phyloP scores from a whole-genome alignment of 1,140 invertebrate species.

The Drosophila subpulchrella region DNA sequence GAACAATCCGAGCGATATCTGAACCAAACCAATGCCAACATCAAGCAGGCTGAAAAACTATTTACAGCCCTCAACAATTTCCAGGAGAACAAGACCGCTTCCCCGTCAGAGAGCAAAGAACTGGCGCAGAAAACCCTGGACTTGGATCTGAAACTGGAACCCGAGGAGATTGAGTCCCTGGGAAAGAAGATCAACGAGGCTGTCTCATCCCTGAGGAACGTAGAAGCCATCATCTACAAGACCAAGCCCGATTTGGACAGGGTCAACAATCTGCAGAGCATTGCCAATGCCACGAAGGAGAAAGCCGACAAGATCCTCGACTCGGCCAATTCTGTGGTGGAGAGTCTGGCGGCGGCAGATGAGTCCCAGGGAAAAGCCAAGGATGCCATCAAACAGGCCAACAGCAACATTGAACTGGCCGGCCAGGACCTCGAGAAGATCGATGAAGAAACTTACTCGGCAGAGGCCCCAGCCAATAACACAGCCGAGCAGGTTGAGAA shows the following conservation, averaged over 20 bases:
- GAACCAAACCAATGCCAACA: slow-evolving; percentile 85
- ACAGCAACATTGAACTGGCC: slow-evolving; percentile 90
- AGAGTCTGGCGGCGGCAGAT: slow-evolving; percentile 88
- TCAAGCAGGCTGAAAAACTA: slow-evolving; percentile 86
- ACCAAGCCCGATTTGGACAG: slow-evolving; percentile 91
- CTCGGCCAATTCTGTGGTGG: slow-evolving; percentile 86
- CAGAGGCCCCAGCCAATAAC: slow-evolving; percentile 89
- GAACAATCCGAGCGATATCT: slow-evolving; percentile 85
- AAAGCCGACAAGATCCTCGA: slow-evolving; percentile 86
- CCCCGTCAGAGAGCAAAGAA: slow-evolving; percentile 92
- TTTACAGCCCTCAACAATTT: slow-evolving; percentile 91
- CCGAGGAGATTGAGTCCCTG: slow-evolving; percentile 93
- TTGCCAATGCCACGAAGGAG: slow-evolving; percentile 91
- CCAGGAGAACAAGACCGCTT: slow-evolving; percentile 90
- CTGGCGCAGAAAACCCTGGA: slow-evolving; percentile 91
- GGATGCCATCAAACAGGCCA: slow-evolving; percentile 91
- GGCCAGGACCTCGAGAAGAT: slow-evolving; percentile 89
- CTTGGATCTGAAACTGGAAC: slow-evolving; percentile 88
- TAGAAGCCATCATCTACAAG: slow-evolving; percentile 94
- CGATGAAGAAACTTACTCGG: slow-evolving; percentile 89
- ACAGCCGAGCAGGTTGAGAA: slow-evolving; percentile 89
- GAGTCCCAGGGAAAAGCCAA: slow-evolving; percentile 91
- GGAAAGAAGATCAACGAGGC: slow-evolving; percentile 94
- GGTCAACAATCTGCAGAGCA: slow-evolving; percentile 90
- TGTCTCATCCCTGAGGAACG: slow-evolving; percentile 93